Evolutionary conservation across 2,797 vertebrate species (phyloP).

Genomic region (Lacerta bilineata): DNA sequence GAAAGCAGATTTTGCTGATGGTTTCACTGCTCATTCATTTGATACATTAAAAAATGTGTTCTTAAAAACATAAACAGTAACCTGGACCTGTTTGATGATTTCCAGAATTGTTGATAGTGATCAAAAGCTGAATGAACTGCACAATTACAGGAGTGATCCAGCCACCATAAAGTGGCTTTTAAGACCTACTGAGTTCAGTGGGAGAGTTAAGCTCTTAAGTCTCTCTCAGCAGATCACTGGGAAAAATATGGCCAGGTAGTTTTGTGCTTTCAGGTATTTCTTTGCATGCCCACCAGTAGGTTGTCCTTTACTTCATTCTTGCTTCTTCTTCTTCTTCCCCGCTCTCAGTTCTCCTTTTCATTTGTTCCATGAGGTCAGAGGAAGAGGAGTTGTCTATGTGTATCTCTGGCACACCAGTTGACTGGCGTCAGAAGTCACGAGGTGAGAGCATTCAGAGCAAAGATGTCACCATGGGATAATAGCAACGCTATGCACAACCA

Average conservation of each 20-base stretch:
- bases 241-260: neutral
- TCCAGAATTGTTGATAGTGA: neutral
- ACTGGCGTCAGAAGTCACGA: slow-evolving; percentile 33
- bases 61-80: neutral
- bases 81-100: neutral
- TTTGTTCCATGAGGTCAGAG: neutral
- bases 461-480: slow-evolving; percentile 16
- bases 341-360: neutral
- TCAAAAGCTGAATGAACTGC: neutral
- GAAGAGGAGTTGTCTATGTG: neutral
- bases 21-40: neutral
- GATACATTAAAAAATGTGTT: neutral
- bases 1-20: neutral
- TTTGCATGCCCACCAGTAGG: neutral
- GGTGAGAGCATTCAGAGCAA: slow-evolving; percentile 51
- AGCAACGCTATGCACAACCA: slow-evolving; percentile 19
- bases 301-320: neutral
- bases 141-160: neutral
- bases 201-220: neutral
- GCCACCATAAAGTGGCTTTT: neutral
- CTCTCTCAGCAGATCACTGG: neutral
- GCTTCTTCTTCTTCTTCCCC: neutral
- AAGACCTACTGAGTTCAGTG: neutral
- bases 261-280: neutral
- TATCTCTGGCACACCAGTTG: neutral